Percentiles rank a stretch among this genome's conserved stretches.
These are phyloP conservation scores for Meloidogyne chitwoodi DNA, from an alignment of 1,140 invertebrate genomes.

Conservation along the genomic window DNA sequence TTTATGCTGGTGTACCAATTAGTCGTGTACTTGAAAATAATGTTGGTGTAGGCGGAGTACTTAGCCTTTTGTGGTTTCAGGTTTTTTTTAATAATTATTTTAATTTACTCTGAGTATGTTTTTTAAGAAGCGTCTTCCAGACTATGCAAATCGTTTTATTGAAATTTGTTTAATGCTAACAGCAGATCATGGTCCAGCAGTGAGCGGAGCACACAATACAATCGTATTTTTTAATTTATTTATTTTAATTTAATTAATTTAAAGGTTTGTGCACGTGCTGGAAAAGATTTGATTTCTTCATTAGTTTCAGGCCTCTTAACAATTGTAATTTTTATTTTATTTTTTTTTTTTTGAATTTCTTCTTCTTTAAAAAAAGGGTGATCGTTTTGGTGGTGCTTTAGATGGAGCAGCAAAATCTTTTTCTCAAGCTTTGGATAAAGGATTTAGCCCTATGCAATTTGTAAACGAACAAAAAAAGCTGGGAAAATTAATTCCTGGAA, in stretches of 20 bases:
- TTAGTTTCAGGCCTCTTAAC: slow-evolving; percentile 91
- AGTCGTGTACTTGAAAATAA: slow-evolving; percentile 76
- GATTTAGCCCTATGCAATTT: slow-evolving; percentile 87
- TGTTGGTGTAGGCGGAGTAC: slow-evolving; percentile 92
- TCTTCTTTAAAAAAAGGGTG: slow-evolving; percentile 76
- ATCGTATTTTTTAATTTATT: slow-evolving; percentile 74
- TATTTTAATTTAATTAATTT: background rate
- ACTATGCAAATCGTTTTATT: slow-evolving; percentile 91
- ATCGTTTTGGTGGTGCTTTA: slow-evolving; percentile 94
- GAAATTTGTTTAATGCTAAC: slow-evolving; percentile 99
- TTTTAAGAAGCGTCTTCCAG: slow-evolving; percentile 71
- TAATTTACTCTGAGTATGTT: background rate
- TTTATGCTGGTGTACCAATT: slow-evolving; percentile 97
- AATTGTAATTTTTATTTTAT: slow-evolving; percentile 73
- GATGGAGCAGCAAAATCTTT: slow-evolving; percentile 94
- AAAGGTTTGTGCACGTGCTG: slow-evolving; percentile 78
- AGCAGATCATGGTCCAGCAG: slow-evolving; percentile 97
- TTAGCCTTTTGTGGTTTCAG: slow-evolving; percentile 96
- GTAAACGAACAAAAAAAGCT: slow-evolving; percentile 94
- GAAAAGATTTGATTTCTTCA: slow-evolving; percentile 96
- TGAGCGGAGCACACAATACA: slow-evolving; percentile 97
- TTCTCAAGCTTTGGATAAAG: slow-evolving; percentile 86
- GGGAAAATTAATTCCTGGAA: slow-evolving; percentile 97
- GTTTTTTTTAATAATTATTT: slow-evolving; percentile 62
- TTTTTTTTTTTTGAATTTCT: background rate